Conservation (phyloP, 2,888 invertebrate species). For the Drosophila pegasa region DNA sequence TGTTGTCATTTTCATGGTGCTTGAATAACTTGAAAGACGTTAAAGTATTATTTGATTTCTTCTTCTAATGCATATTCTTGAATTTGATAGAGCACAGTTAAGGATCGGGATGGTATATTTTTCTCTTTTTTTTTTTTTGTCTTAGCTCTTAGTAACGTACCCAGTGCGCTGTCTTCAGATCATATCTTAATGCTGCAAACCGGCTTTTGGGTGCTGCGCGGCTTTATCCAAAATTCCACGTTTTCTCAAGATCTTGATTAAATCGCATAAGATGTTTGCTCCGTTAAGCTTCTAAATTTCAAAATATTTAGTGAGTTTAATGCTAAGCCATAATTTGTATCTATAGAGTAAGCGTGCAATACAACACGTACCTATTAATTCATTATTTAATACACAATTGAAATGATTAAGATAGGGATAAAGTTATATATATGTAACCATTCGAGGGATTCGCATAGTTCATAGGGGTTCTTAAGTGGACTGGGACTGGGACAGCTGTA, state of each 20-base stretch:
- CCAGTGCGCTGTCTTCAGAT: slow-evolving; percentile 13
- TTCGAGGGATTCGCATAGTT: slow-evolving; percentile 45
- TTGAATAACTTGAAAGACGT: slow-evolving; percentile 23
- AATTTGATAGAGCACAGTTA: not conserved
- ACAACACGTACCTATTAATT: slow-evolving; percentile 38
- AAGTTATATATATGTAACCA: slow-evolving; percentile 46
- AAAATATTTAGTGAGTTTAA: slow-evolving; percentile 24
- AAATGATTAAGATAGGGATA: slow-evolving; percentile 47
- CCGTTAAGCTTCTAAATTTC: slow-evolving; percentile 25
- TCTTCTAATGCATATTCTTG: slow-evolving; percentile 6
- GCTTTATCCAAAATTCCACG: not conserved
- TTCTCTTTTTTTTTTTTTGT: not conserved
- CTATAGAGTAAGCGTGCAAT: slow-evolving; percentile 34
- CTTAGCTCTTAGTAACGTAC: slow-evolving; percentile 6
- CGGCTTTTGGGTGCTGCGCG: not conserved
- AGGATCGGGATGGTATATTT: slow-evolving; percentile 6
- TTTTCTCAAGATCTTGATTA: slow-evolving; percentile 1
- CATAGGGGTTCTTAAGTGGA: slow-evolving; percentile 40
- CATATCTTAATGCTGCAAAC: slow-evolving; percentile 7
- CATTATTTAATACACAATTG: slow-evolving; percentile 38
- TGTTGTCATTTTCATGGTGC: slow-evolving; percentile 34
- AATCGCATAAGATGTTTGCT: slow-evolving; percentile 5
- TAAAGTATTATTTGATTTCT: slow-evolving; percentile 9
- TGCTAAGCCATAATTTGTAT: slow-evolving; percentile 17
- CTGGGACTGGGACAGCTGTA: slow-evolving; percentile 48